Evolutionary conservation across 2,113 vertebrate genomes (phyloP), one percentile per base, ranked within the genome.

Genomic region (Sorex araneus): DNA sequence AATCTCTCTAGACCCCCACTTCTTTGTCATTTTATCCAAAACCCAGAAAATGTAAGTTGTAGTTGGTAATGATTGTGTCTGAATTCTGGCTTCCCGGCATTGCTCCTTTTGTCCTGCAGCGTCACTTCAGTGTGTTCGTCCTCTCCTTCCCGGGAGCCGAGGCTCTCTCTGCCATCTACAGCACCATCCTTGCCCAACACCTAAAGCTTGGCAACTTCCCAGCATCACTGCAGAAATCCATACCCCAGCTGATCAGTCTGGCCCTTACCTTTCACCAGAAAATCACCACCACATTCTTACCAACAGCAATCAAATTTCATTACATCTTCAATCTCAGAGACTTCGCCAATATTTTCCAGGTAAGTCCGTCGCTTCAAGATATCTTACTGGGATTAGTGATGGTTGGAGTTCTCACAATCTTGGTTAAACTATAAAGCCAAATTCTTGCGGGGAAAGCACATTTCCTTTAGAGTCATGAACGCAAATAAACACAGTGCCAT

Each of bases 341-440:
- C 97, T 98, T 99, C 45, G 98, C 99, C 97, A 99, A 98, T 93
- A 98, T 99, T 91, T 99, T 99, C 97, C 99, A 99, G 97, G 99
- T 99, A 91, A 97, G 98, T 83, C 34, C 5, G 1, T 32, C 30
- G n/a, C 32, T 77, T 9, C 0, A 0, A 79, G 75, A 74, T 4
- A 0, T 27, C 18, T 11, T n/a, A 1, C 9, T 57, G 84, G 74
- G 5, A 18, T 81, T 23, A 36, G 4, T 54, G 12, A 34, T 85
- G 7, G 43, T 6, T 28, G 7, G 1, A 12, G 34, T 23, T 27
- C 27, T 83, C 27, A 6, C 40, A 11, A 43, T n/a, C n/a, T 69
- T 71, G 50, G 27, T 34, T 30, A 92, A 87, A 63, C 12, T 63
- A 63, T 15, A 86, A 84, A 40, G 9, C 21, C 70, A 83, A 87